phyloP scores from a whole-genome alignment of 2,888 invertebrate species.

The Netelia inedita region DNA sequence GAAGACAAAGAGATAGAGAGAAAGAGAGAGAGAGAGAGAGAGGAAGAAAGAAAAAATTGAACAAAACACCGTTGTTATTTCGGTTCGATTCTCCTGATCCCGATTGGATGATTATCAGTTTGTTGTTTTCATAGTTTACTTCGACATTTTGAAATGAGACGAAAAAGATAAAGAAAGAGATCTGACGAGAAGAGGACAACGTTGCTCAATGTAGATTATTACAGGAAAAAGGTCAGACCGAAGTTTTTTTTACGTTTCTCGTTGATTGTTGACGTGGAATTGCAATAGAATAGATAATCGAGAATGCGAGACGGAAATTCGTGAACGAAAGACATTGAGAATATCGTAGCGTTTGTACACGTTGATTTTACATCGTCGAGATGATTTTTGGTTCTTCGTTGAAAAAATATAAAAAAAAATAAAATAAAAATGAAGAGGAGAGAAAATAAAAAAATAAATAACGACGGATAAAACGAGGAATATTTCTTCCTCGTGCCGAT shows the following conservation, averaged over 20 bases:
- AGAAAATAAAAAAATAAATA: no score
- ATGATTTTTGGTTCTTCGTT: slow-evolving; percentile 2
- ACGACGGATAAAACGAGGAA: slow-evolving; percentile 9
- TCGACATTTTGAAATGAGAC: slow-evolving; percentile 63
- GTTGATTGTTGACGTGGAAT: slow-evolving; percentile 62
- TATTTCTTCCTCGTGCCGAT: not conserved
- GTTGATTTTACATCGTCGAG: slow-evolving; percentile 45
- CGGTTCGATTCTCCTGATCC: slow-evolving; percentile 58
- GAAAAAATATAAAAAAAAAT: no score
- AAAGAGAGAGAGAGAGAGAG: slow-evolving; percentile 62
- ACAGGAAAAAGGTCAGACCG: slow-evolving; percentile 58
- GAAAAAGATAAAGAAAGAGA: slow-evolving; percentile 5
- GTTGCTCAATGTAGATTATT: slow-evolving; percentile 81
- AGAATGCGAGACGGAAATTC: slow-evolving; percentile 7
- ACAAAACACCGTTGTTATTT: slow-evolving; percentile 71
- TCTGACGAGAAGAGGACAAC: slow-evolving; percentile 66
- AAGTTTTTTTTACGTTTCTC: slow-evolving; percentile 23
- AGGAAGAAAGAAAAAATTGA: slow-evolving; percentile 66
- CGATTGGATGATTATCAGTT: slow-evolving; percentile 61
- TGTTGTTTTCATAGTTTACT: slow-evolving; percentile 68
- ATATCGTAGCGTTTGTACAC: slow-evolving; percentile 63
- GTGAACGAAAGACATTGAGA: slow-evolving; percentile 15
- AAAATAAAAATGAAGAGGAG: no score
- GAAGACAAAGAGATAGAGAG: slow-evolving; percentile 35
- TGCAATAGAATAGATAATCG: slow-evolving; percentile 64